Conservation (phyloP, 53 echinoderm and acorn worm genomes). For the Holothuria leucospilota region DNA sequence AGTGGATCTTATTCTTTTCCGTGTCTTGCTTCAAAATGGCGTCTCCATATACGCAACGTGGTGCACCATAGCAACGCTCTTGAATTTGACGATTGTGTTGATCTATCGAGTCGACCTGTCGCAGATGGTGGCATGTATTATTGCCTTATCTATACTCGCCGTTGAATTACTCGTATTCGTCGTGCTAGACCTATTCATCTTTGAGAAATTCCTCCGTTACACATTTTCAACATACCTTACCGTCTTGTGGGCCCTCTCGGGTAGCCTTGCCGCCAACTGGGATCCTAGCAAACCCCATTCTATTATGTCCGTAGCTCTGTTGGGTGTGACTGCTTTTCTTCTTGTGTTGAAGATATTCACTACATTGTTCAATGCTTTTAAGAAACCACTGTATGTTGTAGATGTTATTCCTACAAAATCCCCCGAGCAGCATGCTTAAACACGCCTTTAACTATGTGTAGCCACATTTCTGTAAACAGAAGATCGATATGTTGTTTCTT, state of each 20-base stretch:
- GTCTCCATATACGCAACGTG: conserved; percentile 70
- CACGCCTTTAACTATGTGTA: not conserved
- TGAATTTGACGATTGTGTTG: conserved; percentile 60
- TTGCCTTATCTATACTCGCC: conserved; percentile 65
- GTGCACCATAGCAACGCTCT: conserved; percentile 65
- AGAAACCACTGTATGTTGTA: conserved; percentile 20
- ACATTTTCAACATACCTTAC: conserved; percentile 74
- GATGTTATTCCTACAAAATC: not conserved
- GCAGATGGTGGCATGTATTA: conserved; percentile 50
- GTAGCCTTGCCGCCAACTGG: conserved; percentile 57
- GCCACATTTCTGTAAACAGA: not conserved
- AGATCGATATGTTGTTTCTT: too few species aligned
- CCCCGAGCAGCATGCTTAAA: not conserved
- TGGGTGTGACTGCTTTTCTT: conserved; percentile 28
- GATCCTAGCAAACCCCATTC: conserved; percentile 48
- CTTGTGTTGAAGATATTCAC: conserved; percentile 45
- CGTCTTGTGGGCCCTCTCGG: conserved; percentile 73
- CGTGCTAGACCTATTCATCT: conserved; percentile 69
- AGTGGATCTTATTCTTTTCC: conserved; percentile 56
- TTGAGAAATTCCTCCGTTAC: conserved; percentile 77
- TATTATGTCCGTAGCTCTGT: conserved; percentile 48
- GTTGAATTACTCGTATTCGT: conserved; percentile 68
- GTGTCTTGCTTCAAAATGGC: conserved; percentile 63
- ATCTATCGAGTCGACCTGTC: conserved; percentile 62
- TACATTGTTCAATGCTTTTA: conserved; percentile 8